Base-by-base conservation (phyloP, 2,797 vertebrate species). In the Sciurus carolinensis region DNA sequence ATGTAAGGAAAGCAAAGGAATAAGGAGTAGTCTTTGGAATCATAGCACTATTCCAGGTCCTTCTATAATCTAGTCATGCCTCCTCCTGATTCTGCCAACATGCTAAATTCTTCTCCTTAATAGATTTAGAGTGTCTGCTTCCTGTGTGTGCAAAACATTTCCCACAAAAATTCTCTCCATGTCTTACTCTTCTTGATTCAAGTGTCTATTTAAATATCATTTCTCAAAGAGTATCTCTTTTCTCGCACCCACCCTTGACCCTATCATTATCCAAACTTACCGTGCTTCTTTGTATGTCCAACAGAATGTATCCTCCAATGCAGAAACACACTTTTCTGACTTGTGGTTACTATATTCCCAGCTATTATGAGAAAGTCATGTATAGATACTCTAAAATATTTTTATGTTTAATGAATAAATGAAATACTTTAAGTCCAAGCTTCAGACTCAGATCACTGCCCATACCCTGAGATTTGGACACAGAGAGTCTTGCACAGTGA, bases 391-490 rank as follows among this genome's bases (percentile, higher is more conserved):
- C 26, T 76, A 67, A 52, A 90, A 91, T 79, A 39, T 9, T 44
- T 42, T 73, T 92, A 59, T 73, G 7, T 73, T 91, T 30, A 62
- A 26, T 80, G 44, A 81, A 62, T 62, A 90, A 80, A 85, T 82
- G 15, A 90, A 50, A 81, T 71, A 57, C 18, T 59, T 85, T 67
- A 87, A 79, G 26, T 67, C 9, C 47, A 90, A 17, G 28, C 20
- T 73, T 47, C 69, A 66, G 2, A 90, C 6, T 73, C 64, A 83
- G 28, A 62, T 14, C 28, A 39, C 36, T 50, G 17, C 59, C 42
- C 1, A 67, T 18, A 1, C 52, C 36, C 57, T 73, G 24, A 89
- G 36, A 87, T 52, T 3, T 36, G 24, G 71, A 86, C 67, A 86
- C 64, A 72, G 33, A 72, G 20, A 76, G 39, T 86, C 28, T 71